These are phyloP conservation scores for Asobara japonica DNA, from an alignment of 1,140 invertebrate species.

Conservation along the genomic window DNA sequence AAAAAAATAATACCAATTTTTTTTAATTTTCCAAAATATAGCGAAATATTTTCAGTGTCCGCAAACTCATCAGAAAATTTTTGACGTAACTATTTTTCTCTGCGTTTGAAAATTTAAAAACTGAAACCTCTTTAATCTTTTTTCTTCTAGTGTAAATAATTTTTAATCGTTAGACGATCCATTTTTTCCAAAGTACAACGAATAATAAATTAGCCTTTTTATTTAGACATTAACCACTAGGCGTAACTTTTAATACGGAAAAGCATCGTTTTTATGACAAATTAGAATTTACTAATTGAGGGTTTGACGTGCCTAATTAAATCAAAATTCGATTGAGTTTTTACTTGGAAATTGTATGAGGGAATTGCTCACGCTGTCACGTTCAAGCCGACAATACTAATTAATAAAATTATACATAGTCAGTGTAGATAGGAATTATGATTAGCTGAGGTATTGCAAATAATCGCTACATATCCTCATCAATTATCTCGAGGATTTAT, in stretches of 20 bases:
- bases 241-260: slow-evolving; percentile 15
- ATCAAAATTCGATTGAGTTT: slow-evolving; percentile 1
- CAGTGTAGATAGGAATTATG: neutral
- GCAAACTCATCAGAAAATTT: no score
- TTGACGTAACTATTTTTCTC: no score
- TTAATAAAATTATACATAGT: neutral
- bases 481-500: neutral
- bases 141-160: slow-evolving; percentile 2
- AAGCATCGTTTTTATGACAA: neutral
- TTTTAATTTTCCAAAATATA: no score
- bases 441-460: neutral
- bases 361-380: slow-evolving; percentile 18
- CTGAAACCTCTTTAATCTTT: no score
- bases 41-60: no score
- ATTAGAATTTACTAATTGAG: slow-evolving; percentile 8
- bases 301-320: slow-evolving; percentile 25
- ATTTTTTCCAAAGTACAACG: slow-evolving; percentile 29
- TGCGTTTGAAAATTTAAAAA: no score
- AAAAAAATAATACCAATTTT: no score
- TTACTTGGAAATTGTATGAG: neutral
- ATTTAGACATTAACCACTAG: neutral
- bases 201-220: slow-evolving; percentile 20
- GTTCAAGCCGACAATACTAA: slow-evolving; percentile 11
- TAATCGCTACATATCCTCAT: slow-evolving; percentile 4
- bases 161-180: neutral